Conservation (phyloP, 2,797 vertebrate species). For the Coendou prehensilis region DNA sequence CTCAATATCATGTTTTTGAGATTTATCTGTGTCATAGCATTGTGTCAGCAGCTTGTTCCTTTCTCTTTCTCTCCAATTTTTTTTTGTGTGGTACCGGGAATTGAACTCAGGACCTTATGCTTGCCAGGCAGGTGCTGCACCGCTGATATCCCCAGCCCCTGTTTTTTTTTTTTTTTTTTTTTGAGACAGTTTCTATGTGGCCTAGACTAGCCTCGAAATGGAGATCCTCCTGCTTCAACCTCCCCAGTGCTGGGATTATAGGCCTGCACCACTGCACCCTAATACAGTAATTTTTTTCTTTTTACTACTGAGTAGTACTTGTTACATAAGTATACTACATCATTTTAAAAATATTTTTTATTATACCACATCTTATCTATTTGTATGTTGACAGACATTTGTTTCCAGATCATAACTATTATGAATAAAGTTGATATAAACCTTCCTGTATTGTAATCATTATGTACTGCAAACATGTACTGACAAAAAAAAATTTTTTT, state of each 20-base stretch:
- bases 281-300: not conserved
- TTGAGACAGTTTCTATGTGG: not conserved
- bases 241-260: no score
- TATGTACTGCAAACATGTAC: not conserved
- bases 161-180: no score
- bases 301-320: not conserved
- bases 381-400: not conserved
- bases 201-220: not conserved
- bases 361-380: not conserved
- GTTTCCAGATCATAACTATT: not conserved
- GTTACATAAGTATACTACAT: not conserved
- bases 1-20: not conserved
- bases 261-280: not conserved
- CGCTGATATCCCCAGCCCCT: no score
- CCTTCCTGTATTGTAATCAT: not conserved
- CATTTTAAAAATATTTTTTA: not conserved
- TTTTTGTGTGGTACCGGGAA: no score
- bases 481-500: not conserved
- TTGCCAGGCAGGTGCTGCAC: no score
- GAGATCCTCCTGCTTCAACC: no score
- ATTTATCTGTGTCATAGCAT: not conserved
- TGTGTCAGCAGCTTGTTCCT: not conserved
- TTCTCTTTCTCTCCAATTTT: not conserved
- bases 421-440: not conserved
- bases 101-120: no score